Evolutionary conservation across 2,113 vertebrate species (phyloP).

Genomic region (Lagopus leucura): DNA sequence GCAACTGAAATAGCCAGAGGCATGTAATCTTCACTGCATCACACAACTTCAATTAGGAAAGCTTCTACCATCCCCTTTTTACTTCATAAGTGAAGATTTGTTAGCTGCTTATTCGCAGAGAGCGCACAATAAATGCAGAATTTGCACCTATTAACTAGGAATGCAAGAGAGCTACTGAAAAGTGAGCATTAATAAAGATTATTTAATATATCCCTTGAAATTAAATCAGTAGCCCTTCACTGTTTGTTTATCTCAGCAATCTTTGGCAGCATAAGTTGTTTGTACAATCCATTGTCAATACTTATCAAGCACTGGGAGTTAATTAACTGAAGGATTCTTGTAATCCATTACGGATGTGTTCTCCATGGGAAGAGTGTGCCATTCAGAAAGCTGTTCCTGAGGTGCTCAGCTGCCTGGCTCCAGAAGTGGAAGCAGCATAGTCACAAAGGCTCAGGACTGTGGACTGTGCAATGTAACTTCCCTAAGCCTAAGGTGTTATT

Average conservation of each 20-base stretch:
- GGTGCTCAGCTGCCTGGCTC: background rate
- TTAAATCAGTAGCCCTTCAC: background rate
- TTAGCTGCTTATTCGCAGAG: background rate
- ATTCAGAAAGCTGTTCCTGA: background rate
- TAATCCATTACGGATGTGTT: background rate
- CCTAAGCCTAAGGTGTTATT: background rate
- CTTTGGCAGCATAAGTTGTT: background rate
- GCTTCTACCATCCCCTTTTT: background rate
- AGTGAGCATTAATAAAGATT: background rate
- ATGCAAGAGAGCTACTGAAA: background rate
- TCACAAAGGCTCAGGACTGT: background rate
- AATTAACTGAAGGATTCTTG: background rate
- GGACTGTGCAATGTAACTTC: background rate
- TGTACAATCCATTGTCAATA: background rate
- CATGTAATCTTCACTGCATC: background rate
- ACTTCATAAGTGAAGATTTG: background rate
- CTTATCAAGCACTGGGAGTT: background rate
- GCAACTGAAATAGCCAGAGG: constrained; percentile 42
- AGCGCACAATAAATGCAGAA: background rate
- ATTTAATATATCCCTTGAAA: background rate
- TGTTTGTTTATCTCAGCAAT: constrained; percentile 23
- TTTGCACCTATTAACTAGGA: background rate
- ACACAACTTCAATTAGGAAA: background rate
- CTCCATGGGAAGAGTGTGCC: background rate
- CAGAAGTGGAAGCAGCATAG: background rate